A percentile compares a stretch with the other conserved stretches of the same genome.
These are phyloP conservation scores for Gallinago media DNA, from an alignment of 2,113 vertebrate genomes.

Conservation along the genomic window DNA sequence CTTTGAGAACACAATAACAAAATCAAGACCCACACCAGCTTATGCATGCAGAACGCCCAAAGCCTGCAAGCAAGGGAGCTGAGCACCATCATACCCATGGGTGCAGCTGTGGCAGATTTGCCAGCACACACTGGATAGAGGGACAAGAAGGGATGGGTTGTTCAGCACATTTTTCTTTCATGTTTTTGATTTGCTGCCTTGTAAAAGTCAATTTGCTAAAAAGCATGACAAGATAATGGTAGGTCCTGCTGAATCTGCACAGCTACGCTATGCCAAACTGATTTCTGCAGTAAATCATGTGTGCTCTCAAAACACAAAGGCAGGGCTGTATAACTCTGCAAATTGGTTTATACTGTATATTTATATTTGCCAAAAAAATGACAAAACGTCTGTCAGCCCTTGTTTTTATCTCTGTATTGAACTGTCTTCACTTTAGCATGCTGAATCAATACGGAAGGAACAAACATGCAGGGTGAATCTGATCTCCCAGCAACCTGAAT, in stretches of 20 bases:
- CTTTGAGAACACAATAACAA: background rate
- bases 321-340: background rate
- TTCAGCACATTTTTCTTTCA: constrained; percentile 46
- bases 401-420: background rate
- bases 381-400: background rate
- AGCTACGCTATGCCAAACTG: background rate
- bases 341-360: background rate
- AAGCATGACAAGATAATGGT: constrained; percentile 54
- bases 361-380: constrained; percentile 37
- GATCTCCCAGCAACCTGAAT: background rate
- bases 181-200: constrained; percentile 39
- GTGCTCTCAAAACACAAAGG: constrained; percentile 14
- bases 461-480: background rate
- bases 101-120: background rate
- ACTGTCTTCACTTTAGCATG: background rate
- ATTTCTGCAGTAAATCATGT: constrained; percentile 37
- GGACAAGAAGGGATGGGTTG: background rate
- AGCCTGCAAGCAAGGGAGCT: fast-evolving
- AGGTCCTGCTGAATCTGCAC: constrained; percentile 36
- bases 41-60: fast-evolving
- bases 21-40: background rate
- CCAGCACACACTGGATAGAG: background rate
- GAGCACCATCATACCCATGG: fast-evolving
- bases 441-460: background rate
- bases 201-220: constrained; percentile 40